Conservation (phyloP, 2,113 vertebrate genomes). For the Scalopus aquaticus region DNA sequence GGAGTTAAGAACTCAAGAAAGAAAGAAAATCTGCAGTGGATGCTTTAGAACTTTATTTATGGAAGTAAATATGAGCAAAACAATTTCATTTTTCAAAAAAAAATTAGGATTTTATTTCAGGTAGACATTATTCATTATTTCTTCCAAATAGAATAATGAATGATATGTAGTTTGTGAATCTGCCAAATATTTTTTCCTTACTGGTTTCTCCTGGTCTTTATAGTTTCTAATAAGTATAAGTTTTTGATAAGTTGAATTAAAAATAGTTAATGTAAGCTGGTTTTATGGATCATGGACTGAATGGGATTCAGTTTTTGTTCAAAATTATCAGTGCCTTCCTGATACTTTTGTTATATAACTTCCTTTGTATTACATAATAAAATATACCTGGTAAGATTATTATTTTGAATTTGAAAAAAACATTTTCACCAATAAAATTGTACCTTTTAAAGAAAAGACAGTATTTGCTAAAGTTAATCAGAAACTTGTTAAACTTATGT, state of each 20-base stretch:
- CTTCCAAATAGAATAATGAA: conserved; percentile 18
- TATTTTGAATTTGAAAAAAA: conserved; percentile 51
- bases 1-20: conserved; percentile 29
- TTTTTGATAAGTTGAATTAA: conserved; percentile 36
- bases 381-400: conserved; percentile 20
- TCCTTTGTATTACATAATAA: conserved; percentile 36
- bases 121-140: conserved; percentile 37
- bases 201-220: not conserved
- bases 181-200: not conserved
- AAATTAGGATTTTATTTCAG: conserved; percentile 40
- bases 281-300: conserved; percentile 42
- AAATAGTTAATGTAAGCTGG: not conserved
- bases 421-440: conserved; percentile 28
- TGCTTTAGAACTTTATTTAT: conserved; percentile 28
- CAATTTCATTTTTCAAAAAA: conserved; percentile 33
- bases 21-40: not conserved
- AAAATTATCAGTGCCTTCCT: not conserved
- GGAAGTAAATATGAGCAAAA: conserved; percentile 18
- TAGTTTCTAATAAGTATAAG: not conserved
- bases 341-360: not conserved
- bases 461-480: conserved; percentile 21
- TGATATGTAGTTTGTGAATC: not conserved
- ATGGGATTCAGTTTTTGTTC: conserved; percentile 1
- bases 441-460: conserved; percentile 22
- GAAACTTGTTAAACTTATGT: not conserved